Conservation (phyloP, 2,113 vertebrate genomes). For the Brachyhypopomus gauderio region DNA sequence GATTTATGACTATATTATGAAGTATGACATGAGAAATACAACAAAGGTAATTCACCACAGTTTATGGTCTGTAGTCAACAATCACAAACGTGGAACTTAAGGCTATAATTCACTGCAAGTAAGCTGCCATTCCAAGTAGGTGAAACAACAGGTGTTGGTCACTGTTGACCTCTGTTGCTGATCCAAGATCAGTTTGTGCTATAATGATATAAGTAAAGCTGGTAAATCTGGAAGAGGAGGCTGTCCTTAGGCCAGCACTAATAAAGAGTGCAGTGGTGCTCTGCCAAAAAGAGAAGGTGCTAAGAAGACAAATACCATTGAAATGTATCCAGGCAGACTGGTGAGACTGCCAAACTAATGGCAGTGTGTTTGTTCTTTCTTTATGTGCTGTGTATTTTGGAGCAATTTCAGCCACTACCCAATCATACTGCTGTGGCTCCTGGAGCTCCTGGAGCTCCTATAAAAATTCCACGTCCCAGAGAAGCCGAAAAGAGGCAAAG, state of each 20-base stretch:
- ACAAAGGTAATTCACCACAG: neutral
- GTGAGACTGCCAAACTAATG: neutral
- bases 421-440: constrained; percentile 41
- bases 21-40: neutral
- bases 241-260: neutral
- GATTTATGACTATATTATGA: neutral
- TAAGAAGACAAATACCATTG: neutral
- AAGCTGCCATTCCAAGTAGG: constrained; percentile 61
- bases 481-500: constrained; percentile 62
- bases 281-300: neutral
- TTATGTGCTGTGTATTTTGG: constrained; percentile 15
- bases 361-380: neutral
- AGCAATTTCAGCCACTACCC: constrained; percentile 46
- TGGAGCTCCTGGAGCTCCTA: constrained; percentile 24
- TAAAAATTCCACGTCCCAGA: constrained; percentile 68
- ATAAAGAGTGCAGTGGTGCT: neutral
- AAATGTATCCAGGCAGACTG: neutral
- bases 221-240: neutral
- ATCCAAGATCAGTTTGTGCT: neutral
- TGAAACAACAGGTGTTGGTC: constrained; percentile 26
- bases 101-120: constrained; percentile 55
- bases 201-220: neutral
- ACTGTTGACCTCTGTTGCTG: neutral
- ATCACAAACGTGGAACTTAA: constrained; percentile 46
- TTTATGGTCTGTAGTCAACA: neutral